phyloP scores from a whole-genome alignment of 2,113 vertebrate species.

The Plecturocebus donacophilus region DNA sequence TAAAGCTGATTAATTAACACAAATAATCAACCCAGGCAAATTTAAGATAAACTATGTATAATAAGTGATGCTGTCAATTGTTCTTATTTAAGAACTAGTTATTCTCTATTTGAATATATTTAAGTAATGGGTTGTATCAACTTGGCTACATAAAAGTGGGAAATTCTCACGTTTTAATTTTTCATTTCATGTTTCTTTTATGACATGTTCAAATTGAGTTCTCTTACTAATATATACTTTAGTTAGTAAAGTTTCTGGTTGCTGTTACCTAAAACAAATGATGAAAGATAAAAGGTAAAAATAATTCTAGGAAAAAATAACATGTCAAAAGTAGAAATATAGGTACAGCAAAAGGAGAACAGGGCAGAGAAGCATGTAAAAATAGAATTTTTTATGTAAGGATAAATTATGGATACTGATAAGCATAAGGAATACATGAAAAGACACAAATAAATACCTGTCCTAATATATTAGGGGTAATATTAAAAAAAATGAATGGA shows the following conservation, averaged over 20 bases:
- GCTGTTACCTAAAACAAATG: background rate
- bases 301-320: background rate
- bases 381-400: background rate
- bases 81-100: background rate
- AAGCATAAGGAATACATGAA: background rate
- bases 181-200: background rate
- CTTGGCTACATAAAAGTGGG: background rate
- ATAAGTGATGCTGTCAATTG: background rate
- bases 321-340: no score
- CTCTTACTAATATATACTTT: background rate
- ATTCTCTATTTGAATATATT: background rate
- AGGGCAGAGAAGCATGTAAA: background rate
- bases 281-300: background rate
- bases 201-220: background rate
- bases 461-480: background rate
- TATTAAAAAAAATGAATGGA: background rate
- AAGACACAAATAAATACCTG: background rate
- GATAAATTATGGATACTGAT: background rate
- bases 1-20: background rate
- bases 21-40: background rate
- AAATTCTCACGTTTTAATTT: background rate
- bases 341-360: background rate
- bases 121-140: background rate
- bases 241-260: background rate
- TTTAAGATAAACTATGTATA: background rate